These are phyloP conservation scores for Onchidella celtica DNA, from an alignment of 2,888 invertebrate genomes.

Conservation along the genomic window DNA sequence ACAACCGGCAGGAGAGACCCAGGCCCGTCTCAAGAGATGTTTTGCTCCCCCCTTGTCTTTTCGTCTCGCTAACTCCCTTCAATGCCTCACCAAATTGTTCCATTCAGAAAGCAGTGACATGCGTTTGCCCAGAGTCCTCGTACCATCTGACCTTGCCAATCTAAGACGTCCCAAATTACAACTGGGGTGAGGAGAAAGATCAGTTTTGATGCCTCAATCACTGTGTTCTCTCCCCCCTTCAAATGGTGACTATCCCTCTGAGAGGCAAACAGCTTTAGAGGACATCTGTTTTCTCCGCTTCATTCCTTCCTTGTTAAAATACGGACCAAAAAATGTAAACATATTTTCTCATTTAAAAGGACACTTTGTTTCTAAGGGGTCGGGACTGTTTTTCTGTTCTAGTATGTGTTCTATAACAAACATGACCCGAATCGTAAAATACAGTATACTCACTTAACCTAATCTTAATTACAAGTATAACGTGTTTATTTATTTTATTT, in stretches of 20 bases:
- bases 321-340: too few species aligned
- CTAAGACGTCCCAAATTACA: slow-evolving; percentile 19
- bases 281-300: not conserved
- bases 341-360: too few species aligned
- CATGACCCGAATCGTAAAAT: too few species aligned
- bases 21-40: slow-evolving; percentile 24
- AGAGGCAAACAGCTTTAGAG: not conserved
- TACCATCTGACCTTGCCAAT: slow-evolving; percentile 34
- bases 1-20: not conserved
- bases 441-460: too few species aligned
- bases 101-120: slow-evolving; percentile 32
- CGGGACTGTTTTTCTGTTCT: too few species aligned
- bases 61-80: slow-evolving; percentile 32
- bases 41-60: not conserved
- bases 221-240: not conserved
- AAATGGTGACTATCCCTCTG: too few species aligned
- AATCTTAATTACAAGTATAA: too few species aligned
- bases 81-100: slow-evolving; percentile 7
- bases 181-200: slow-evolving; percentile 12
- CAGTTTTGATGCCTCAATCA: slow-evolving; percentile 21
- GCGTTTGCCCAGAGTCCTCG: slow-evolving; percentile 3
- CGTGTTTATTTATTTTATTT: too few species aligned
- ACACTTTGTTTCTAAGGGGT: too few species aligned
- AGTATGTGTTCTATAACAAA: too few species aligned
- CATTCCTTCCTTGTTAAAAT: too few species aligned